Evolutionary conservation across 2,797 vertebrate species (phyloP).

Genomic region (Perdix hodgsoniae): DNA sequence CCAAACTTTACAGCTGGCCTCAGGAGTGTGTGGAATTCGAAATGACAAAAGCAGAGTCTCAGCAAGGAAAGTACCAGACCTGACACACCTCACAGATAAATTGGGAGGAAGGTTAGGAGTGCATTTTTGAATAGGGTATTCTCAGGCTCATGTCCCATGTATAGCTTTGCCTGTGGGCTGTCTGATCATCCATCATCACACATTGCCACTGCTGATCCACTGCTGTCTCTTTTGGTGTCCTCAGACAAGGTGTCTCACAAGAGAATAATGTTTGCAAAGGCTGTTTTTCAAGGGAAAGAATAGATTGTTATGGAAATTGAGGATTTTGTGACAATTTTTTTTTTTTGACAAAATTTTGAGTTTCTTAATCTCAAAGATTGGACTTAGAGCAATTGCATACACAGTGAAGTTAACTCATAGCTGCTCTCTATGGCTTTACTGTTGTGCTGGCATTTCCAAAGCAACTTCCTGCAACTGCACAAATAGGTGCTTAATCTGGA

Average conservation of each 20-base stretch:
- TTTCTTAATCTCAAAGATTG: accelerated
- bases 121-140: not conserved
- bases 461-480: not conserved
- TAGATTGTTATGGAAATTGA: not conserved
- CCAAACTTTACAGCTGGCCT: not conserved
- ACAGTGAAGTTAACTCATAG: too few species aligned
- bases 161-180: not conserved
- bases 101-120: not conserved
- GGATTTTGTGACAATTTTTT: not conserved
- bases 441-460: not conserved
- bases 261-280: not conserved
- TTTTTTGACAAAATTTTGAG: not conserved
- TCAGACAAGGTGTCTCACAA: not conserved
- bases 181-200: too few species aligned
- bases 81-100: not conserved
- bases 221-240: not conserved
- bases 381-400: not conserved
- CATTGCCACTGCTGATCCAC: not conserved
- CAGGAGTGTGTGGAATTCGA: not conserved
- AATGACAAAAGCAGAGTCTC: not conserved
- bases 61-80: too few species aligned
- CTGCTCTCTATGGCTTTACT: not conserved
- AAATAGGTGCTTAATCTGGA: not conserved
- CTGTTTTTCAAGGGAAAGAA: not conserved
- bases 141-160: not conserved